Conservation (phyloP, 1,140 invertebrate genomes). For the Monochamus saltuarius region DNA sequence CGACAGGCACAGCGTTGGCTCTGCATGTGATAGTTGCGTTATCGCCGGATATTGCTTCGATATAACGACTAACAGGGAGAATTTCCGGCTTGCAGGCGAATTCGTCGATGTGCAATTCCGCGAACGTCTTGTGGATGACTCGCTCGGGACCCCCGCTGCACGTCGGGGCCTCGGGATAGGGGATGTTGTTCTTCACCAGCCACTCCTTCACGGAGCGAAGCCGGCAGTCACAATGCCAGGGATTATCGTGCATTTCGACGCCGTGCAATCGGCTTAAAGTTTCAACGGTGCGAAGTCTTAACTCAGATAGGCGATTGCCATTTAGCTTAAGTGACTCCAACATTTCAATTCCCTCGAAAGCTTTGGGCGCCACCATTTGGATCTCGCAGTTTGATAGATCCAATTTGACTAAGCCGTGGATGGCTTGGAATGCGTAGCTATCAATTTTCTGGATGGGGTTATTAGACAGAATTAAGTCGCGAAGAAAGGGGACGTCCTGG, state of each 20-base stretch:
- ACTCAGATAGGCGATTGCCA: slow-evolving; percentile 73
- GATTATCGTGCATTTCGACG: slow-evolving; percentile 87
- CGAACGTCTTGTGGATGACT: slow-evolving; percentile 68
- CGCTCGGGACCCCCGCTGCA: slow-evolving; percentile 71
- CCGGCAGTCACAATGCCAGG: slow-evolving; percentile 88
- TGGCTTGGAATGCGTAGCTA: slow-evolving; percentile 70
- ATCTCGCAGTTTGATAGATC: slow-evolving; percentile 82
- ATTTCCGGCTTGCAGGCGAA: slow-evolving; percentile 87
- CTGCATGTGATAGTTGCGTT: slow-evolving; percentile 82
- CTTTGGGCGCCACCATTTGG: slow-evolving; percentile 70
- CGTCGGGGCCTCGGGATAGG: slow-evolving; percentile 71
- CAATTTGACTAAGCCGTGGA: slow-evolving; percentile 77
- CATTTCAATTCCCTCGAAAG: slow-evolving; percentile 74
- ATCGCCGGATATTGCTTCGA: slow-evolving; percentile 75
- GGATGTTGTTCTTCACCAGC: slow-evolving; percentile 80
- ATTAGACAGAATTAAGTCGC: slow-evolving; percentile 74
- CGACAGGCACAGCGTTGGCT: slow-evolving; percentile 77
- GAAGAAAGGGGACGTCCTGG: slow-evolving; percentile 72
- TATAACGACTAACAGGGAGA: slow-evolving; percentile 69
- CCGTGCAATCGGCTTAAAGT: slow-evolving; percentile 73
- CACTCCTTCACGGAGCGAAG: slow-evolving; percentile 79
- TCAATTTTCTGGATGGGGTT: slow-evolving; percentile 82
- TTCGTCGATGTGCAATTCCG: slow-evolving; percentile 75
- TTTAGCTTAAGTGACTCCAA: slow-evolving; percentile 81
- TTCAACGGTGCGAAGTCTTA: slow-evolving; percentile 71